Conservation (phyloP, 2,888 invertebrate species). For the Thyatira batis region DNA sequence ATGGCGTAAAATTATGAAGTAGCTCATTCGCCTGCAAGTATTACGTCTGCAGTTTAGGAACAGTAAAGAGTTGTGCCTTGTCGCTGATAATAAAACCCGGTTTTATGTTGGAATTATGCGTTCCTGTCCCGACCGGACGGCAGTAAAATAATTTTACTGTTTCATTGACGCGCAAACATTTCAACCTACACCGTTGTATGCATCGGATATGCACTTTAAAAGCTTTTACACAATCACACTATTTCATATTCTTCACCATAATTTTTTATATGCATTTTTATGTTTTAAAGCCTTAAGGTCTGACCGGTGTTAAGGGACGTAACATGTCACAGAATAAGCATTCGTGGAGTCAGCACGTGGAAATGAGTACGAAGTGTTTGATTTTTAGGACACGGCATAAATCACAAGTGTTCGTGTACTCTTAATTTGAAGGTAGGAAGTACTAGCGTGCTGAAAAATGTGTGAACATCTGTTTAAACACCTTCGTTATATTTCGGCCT, state of each 20-base stretch:
- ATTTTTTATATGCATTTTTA: background rate
- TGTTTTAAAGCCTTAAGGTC: background rate
- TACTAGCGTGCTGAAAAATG: too few relatives aligned
- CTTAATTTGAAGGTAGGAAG: too few relatives aligned
- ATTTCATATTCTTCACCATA: constrained; percentile 15
- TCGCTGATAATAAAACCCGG: constrained; percentile 56
- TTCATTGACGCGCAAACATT: constrained; percentile 47
- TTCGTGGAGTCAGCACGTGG: too few relatives aligned
- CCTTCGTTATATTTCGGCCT: too few relatives aligned
- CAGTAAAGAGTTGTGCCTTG: constrained; percentile 51
- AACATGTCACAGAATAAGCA: too few relatives aligned
- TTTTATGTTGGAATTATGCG: constrained; percentile 68
- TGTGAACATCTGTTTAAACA: too few relatives aligned
- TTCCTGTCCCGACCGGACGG: constrained; percentile 46
- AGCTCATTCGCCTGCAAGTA: constrained; percentile 13
- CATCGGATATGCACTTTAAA: constrained; percentile 58
- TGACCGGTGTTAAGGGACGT: too few relatives aligned
- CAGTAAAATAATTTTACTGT: constrained; percentile 63
- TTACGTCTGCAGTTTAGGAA: constrained; percentile 32
- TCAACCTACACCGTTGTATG: constrained; percentile 28
- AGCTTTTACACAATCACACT: constrained; percentile 46
- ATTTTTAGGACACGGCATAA: too few relatives aligned
- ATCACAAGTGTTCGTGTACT: too few relatives aligned
- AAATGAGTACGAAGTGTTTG: too few relatives aligned
- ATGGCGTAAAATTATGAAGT: constrained; percentile 24